Evolutionary conservation across 2,113 vertebrate species (phyloP).

Genomic region (Pampusana beccarii): DNA sequence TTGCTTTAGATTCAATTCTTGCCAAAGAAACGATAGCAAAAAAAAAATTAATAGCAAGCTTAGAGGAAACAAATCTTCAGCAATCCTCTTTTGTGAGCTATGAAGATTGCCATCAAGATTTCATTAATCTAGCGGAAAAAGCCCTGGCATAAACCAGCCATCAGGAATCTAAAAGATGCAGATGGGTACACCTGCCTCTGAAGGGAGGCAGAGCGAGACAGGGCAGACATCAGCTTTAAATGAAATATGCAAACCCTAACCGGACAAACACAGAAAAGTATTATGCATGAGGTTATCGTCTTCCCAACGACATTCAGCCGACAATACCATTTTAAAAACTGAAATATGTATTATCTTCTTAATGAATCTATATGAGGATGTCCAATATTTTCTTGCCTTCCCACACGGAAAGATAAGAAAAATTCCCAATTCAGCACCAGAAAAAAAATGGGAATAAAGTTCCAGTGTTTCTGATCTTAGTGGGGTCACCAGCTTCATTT

Average conservation of each 20-base stretch:
- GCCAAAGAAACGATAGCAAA: neutral
- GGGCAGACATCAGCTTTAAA: neutral
- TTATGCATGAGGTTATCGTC: neutral
- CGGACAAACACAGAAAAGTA: neutral
- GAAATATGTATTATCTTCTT: neutral
- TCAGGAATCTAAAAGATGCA: neutral
- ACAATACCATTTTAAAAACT: neutral
- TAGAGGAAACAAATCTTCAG: neutral
- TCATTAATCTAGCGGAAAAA: neutral
- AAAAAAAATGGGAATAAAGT: neutral
- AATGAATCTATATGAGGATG: neutral
- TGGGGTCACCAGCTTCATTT: neutral
- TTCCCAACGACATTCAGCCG: neutral
- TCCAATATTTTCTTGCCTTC: neutral
- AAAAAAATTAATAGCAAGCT: neutral
- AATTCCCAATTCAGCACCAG: neutral
- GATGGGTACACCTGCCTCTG: neutral
- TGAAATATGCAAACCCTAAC: neutral
- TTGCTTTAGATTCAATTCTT: neutral
- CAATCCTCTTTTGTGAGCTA: neutral
- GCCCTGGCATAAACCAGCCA: neutral
- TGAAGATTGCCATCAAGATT: neutral
- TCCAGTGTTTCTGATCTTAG: neutral
- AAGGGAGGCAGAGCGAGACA: fast-evolving
- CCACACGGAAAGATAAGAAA: neutral